Conservation (phyloP, 2,113 vertebrate genomes). For the Trochalopteron elliotii region DNA sequence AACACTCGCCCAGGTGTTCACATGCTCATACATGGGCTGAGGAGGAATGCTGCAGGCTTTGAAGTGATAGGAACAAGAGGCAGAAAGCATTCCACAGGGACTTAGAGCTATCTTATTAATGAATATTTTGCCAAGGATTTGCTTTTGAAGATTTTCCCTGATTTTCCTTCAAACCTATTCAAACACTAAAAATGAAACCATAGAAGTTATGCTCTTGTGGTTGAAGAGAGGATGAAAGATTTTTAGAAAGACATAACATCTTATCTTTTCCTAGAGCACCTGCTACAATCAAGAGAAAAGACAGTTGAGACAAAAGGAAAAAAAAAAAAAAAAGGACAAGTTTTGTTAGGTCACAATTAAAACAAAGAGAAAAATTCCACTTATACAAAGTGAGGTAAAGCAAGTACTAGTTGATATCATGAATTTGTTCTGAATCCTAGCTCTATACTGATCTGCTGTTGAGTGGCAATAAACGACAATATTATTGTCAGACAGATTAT, state of each 20-base stretch:
- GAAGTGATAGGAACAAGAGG: background rate
- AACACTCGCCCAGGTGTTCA: rapidly evolving
- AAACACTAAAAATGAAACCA: background rate
- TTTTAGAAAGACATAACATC: background rate
- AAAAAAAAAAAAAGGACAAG: background rate
- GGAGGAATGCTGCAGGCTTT: background rate
- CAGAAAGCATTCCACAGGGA: background rate
- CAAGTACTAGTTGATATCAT: too few relatives aligned
- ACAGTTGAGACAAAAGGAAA: background rate
- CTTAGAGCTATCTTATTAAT: background rate
- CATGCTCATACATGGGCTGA: background rate
- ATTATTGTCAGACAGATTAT: background rate
- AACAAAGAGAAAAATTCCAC: too few relatives aligned
- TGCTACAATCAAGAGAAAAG: background rate
- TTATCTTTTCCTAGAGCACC: background rate
- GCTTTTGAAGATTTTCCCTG: background rate
- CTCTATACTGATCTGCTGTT: background rate
- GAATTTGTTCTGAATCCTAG: background rate
- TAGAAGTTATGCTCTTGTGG: background rate
- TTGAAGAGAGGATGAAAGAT: background rate
- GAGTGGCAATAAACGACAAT: background rate
- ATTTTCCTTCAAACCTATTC: background rate
- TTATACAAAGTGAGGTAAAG: too few relatives aligned
- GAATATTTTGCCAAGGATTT: background rate
- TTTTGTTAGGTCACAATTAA: too few relatives aligned